A percentile compares a stretch with the other conserved stretches of the same genome.
These are phyloP conservation scores for Linyphia triangularis DNA, from an alignment of 2,888 invertebrate genomes.

Conservation along the genomic window DNA sequence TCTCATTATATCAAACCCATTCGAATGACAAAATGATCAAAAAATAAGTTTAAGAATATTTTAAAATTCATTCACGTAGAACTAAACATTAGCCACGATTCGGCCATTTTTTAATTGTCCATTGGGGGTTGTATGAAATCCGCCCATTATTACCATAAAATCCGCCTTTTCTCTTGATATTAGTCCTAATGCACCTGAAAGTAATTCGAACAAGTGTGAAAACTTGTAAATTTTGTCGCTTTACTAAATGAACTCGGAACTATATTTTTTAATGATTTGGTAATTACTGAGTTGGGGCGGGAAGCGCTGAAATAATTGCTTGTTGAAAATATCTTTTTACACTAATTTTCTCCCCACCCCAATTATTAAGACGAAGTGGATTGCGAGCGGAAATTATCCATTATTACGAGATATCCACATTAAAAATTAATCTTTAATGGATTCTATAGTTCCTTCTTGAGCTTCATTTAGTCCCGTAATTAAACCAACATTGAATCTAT, in stretches of 20 bases:
- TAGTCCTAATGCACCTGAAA: neutral
- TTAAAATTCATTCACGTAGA: neutral
- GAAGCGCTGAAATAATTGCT: slow-evolving; percentile 52
- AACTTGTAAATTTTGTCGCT: slow-evolving; percentile 35
- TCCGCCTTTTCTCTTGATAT: neutral
- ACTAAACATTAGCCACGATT: slow-evolving; percentile 23
- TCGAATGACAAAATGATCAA: neutral
- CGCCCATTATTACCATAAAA: neutral
- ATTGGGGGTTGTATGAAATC: neutral
- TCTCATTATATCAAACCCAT: neutral
- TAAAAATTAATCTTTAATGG: slow-evolving; percentile 74
- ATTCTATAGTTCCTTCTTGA: slow-evolving; percentile 54
- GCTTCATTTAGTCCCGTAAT: slow-evolving; percentile 67
- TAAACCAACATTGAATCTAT: slow-evolving; percentile 62
- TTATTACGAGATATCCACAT: slow-evolving; percentile 60
- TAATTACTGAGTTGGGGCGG: slow-evolving; percentile 34
- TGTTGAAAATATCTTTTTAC: slow-evolving; percentile 43
- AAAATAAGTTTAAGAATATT: neutral
- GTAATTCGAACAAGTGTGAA: slow-evolving; percentile 61
- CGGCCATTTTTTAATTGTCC: slow-evolving; percentile 17
- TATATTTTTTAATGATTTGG: slow-evolving; percentile 48
- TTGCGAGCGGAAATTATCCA: slow-evolving; percentile 49
- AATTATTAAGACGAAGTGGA: slow-evolving; percentile 46
- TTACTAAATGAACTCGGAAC: slow-evolving; percentile 1
- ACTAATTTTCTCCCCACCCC: neutral